Base-by-base conservation (phyloP, 2,888 invertebrate genomes). In the Hemistola chrysoprasaria region DNA sequence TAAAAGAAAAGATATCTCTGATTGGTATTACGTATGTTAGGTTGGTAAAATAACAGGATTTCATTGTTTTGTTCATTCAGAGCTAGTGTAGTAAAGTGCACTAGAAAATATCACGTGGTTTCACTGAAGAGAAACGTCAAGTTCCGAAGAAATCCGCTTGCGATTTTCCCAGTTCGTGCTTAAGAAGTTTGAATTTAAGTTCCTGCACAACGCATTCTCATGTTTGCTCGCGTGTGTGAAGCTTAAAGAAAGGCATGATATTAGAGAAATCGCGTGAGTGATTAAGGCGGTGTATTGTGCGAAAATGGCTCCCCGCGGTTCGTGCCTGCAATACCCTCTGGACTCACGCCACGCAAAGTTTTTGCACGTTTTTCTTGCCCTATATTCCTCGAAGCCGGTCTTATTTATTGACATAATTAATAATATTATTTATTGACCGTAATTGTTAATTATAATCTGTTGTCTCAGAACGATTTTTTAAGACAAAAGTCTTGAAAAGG, bases 231-330 rank as follows among this genome's bases (percentile, higher is more conserved):
- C 27, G 30, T 59, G 65, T 10, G n/a, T 21, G n/a, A 10, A 8
- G 30, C 23, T 28, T 16, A 16, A 16, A 3, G 4, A 16, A 32
- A 65, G 60, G 65, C 64, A 65, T 54, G 65, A 66, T 73, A 73
- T 72, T 71, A 70, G 59, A 56, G 59, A 47, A 62, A 71, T 78
- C 62, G 77, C 81, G 71, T 77, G 71, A 68, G 74, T 78, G 73
- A 79, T 76, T 72, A 74, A 65, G 60, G 57, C 44, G 40, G 40
- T 54, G 69, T 71, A 76, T 78, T 78, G 75, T 76, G 62, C 59
- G 60, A 56, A 69, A 71, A 73, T 69, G 33, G 65, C 58, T 56
- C 59, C 55, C 61, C 52, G 45, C 50, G 55, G 53, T 47, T 51
- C 43, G 42, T 44, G 57, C 60, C 61, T 56, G 71, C 63, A 69